Evolutionary conservation across 2,113 vertebrate species (phyloP).

Genomic region (Hippoglossus stenolepis): DNA sequence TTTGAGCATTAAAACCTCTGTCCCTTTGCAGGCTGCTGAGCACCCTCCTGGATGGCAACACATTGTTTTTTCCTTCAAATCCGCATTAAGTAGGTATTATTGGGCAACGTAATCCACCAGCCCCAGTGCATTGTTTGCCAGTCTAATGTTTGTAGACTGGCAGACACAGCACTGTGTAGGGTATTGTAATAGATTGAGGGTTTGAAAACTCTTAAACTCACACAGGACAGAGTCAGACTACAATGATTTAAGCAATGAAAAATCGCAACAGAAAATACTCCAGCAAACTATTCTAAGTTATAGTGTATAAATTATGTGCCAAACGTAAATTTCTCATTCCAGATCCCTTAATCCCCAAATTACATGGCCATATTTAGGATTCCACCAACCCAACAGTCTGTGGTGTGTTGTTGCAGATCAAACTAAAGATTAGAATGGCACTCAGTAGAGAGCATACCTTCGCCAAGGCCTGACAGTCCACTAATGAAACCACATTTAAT

Average conservation of each 20-base stretch:
- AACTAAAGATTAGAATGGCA: too few species aligned
- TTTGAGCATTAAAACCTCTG: constrained; percentile 10
- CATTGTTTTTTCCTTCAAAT: constrained; percentile 29
- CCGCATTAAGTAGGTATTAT: constrained; percentile 39
- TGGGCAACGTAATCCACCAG: constrained; percentile 68
- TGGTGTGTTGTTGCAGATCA: too few species aligned
- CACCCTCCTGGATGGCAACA: constrained; percentile 4
- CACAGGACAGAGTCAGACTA: not conserved
- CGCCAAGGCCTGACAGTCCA: too few species aligned
- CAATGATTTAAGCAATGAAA: not conserved
- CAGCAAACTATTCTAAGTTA: too few species aligned
- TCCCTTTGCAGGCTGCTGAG: not conserved
- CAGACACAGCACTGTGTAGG: constrained; percentile 5
- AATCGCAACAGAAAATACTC: not conserved
- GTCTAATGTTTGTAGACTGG: constrained; percentile 19
- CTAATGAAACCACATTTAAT: too few species aligned
- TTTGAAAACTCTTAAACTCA: not conserved
- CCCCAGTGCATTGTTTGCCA: not conserved
- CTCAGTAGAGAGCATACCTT: too few species aligned
- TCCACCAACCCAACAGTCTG: too few species aligned
- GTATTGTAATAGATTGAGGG: not conserved
- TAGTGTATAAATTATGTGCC: too few species aligned
- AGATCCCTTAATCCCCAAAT: not conserved
- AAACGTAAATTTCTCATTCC: too few species aligned
- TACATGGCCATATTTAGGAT: not conserved